These are phyloP conservation scores for Arenaria interpres DNA, from an alignment of 2,113 vertebrate genomes.

Conservation along the genomic window DNA sequence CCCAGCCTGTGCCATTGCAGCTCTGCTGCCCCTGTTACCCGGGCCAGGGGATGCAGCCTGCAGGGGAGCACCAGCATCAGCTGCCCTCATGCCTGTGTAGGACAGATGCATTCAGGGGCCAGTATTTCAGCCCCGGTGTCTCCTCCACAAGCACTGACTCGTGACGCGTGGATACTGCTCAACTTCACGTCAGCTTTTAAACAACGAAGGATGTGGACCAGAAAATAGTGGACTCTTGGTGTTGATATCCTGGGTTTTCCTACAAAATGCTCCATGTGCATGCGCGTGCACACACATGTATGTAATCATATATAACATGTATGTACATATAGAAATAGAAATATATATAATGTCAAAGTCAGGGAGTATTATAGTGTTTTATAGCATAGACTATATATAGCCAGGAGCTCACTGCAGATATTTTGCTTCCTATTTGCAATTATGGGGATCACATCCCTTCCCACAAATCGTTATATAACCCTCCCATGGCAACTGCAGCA, in stretches of 20 bases:
- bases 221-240: background rate
- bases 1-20: background rate
- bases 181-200: background rate
- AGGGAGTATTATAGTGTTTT: background rate
- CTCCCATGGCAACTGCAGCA: conserved; percentile 32
- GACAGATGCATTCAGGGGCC: fast-evolving
- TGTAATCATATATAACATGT: background rate
- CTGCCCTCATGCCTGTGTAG: fast-evolving
- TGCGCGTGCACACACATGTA: fast-evolving
- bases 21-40: background rate
- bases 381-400: background rate
- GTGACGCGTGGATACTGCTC: background rate
- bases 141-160: background rate
- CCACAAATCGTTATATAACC: background rate
- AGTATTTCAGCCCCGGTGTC: background rate
- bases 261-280: background rate
- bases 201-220: fast-evolving
- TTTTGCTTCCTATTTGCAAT: background rate
- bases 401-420: background rate
- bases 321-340: background rate
- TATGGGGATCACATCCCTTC: background rate
- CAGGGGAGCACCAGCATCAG: background rate
- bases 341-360: background rate
- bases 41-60: background rate
- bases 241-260: background rate